Evolutionary conservation across 92 coral and sea anemone species (phyloP).

Genomic region (Isaurus tuberculatus): DNA sequence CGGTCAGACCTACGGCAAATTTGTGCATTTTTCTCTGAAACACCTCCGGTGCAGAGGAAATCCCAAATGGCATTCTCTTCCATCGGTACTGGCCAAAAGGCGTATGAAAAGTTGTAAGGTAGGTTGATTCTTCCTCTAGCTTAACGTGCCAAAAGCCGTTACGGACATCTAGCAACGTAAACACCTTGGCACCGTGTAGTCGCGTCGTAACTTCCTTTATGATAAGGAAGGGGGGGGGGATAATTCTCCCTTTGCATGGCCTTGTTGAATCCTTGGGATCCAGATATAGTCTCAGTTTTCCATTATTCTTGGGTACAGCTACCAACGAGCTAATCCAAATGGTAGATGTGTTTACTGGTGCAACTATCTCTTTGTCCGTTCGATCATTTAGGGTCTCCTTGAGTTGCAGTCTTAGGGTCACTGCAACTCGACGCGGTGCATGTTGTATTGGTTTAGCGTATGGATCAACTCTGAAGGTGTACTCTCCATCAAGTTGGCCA

Average conservation of each 20-base stretch:
- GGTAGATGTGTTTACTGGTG: slow-evolving; percentile 42
- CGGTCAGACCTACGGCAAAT: slow-evolving; percentile 54
- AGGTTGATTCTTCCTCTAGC: slow-evolving; percentile 57
- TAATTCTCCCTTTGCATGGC: slow-evolving; percentile 58
- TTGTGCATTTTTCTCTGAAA: no score
- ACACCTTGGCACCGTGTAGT: slow-evolving; percentile 67
- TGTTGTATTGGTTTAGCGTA: slow-evolving; percentile 39
- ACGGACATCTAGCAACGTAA: slow-evolving; percentile 54
- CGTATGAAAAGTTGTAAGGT: slow-evolving; percentile 55
- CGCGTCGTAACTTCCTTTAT: slow-evolving; percentile 68
- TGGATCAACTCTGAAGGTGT: slow-evolving; percentile 38
- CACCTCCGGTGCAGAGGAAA: no score
- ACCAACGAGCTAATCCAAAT: slow-evolving; percentile 20
- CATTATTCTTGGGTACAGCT: slow-evolving; percentile 30
- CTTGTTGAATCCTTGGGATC: slow-evolving; percentile 69
- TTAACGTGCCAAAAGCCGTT: slow-evolving; percentile 70
- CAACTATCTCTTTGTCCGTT: slow-evolving; percentile 38
- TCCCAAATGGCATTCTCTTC: slow-evolving; percentile 38
- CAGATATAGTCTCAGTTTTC: slow-evolving; percentile 44
- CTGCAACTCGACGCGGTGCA: slow-evolving; percentile 38
- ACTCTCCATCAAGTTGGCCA: slow-evolving; percentile 53
- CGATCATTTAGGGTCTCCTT: slow-evolving; percentile 26
- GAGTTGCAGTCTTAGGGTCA: slow-evolving; percentile 40
- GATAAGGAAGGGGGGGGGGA: slow-evolving; percentile 55
- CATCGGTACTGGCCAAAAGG: slow-evolving; percentile 56